Evolutionary conservation across 1,140 invertebrate species (phyloP), one percentile per base, ranked within the genome.

Genomic region (Ectropis grisescens): DNA sequence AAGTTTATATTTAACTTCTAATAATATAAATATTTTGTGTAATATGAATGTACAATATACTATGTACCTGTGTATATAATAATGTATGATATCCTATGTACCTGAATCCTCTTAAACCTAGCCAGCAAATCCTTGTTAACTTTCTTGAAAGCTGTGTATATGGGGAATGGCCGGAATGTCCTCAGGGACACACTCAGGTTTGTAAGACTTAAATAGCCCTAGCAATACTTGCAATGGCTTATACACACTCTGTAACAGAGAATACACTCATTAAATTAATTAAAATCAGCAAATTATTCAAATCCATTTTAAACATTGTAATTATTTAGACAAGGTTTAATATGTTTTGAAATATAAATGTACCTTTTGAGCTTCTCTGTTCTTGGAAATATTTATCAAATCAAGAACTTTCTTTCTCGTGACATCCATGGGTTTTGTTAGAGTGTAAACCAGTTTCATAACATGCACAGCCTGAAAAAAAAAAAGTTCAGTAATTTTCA

Each of bases 201-300:
- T 80, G 47, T 71, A 82, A 0, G 78, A 76, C 36, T 83, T 83
- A 47, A 80, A 83, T 12, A 83, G 44, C n/a, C 75, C 70, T 7
- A 83, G 41, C 2, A 83, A 41, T 0, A 72, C 72, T 58, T 74
- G 65, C 4, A 83, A 33, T 33, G 69, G 66, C 8, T 58, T 43
- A 30, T 41, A 67, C n/a, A n/a, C n/a, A n/a, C n/a, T n/a, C n/a
- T n/a, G n/a, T n/a, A n/a, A n/a, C n/a, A n/a, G n/a, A n/a, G n/a
- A n/a, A n/a, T n/a, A n/a, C n/a, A n/a, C n/a, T n/a, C n/a, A n/a
- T n/a, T n/a, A n/a, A n/a, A n/a, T n/a, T n/a, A n/a, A n/a, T n/a
- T n/a, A n/a, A n/a, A n/a, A n/a, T n/a, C n/a, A n/a, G n/a, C n/a
- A n/a, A n/a, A n/a, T n/a, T n/a, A n/a, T n/a, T n/a, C n/a, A n/a